Evolutionary conservation across 1,140 invertebrate genomes (phyloP), one percentile per base, ranked within the genome.

Genomic region (Drosophila carrolli): DNA sequence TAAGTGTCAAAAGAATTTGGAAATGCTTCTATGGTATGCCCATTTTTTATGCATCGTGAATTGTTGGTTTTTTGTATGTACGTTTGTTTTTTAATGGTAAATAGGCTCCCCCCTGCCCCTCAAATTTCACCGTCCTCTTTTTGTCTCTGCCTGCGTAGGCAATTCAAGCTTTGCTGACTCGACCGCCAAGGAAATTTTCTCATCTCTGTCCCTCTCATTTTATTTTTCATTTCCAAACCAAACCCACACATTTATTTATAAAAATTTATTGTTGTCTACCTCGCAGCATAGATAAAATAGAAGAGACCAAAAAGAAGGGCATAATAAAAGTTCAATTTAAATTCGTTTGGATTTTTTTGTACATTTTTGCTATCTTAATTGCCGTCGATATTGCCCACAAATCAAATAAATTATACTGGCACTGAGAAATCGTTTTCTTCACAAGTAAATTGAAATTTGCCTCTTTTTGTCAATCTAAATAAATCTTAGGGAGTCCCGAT

Each of bases 1-100:
- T 89, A 89, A 89, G 84, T 89, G 84, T 89, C 84, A 89, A 84
- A 89, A 84, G 78, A 90, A 90, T 89, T 89, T 89, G 81, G 82
- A 85, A 84, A 84, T 84, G 85, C 50, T 61, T 41, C 60, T 19
- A 54, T 60, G 41, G 37, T 41, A 37, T 60, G 41, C 27, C 56
- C 61, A 78, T 86, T 88, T 79, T 82, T 88, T 88, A 88, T 89
- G 83, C 78, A 86, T 86, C 83, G 60, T 71, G 63, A 62, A 83
- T 75, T 83, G 75, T 75, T 75, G 76, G 66, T 67, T 37, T 44
- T 11, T 19, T 55, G 27, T 56, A 11, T 48, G 51, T 43, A 32
- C 23, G 76, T 81, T 70, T 41, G 58, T 72, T 54, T 89, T 88
- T 88, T 88, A 89, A 89, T 89, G 83, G 80, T 70, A 71, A 76